Evolutionary conservation across 2,888 invertebrate genomes (phyloP), one percentile per base, ranked within the genome.

Genomic region (Biston stratarius): DNA sequence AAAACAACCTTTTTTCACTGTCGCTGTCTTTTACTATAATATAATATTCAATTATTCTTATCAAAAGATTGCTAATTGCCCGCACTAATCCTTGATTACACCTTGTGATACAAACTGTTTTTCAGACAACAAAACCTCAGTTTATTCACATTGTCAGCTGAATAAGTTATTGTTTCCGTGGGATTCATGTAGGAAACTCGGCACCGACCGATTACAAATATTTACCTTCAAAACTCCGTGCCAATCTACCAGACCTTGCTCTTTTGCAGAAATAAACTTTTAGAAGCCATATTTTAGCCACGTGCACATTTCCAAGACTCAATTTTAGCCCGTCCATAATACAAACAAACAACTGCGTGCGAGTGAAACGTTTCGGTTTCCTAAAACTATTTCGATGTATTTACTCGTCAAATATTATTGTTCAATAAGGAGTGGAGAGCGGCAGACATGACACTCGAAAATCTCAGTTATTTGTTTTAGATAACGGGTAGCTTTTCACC

Each of bases 81-180:
- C 12, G 42, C 52, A 38, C 47, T 68, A 68, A 62, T 71, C 73
- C 69, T 71, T 69, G 67, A 71, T 69, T 65, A 63, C 42, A 61
- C 58, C 55, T 67, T 64, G 55, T 55, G 59, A 63, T 65, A 57
- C 47, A 49, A 58, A 9, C 34, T 8, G 56, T 61, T 67, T 61
- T 64, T 58, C 64, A 67, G 62, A 49, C 61, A 74, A 71, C 67
- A 71, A 73, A 74, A 72, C 71, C 64, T 64, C 64, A 71, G 61
- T 70, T 61, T 60, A 63, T 75, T 71, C 73, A 76, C 74, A 79
- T 74, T 75, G 74, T 68, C 68, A 67, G 73, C 59, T 63, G 64
- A 69, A 76, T 72, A 66, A 61, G 57, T 74, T 74, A 78, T 79
- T 80, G 73, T 77, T 74, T 74, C 63, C 73, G 78, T 79, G 75